A percentile compares a stretch with the other conserved stretches of the same genome.
phyloP scores from a whole-genome alignment of 2,797 vertebrate species.

The Pipistrellus nathusii region DNA sequence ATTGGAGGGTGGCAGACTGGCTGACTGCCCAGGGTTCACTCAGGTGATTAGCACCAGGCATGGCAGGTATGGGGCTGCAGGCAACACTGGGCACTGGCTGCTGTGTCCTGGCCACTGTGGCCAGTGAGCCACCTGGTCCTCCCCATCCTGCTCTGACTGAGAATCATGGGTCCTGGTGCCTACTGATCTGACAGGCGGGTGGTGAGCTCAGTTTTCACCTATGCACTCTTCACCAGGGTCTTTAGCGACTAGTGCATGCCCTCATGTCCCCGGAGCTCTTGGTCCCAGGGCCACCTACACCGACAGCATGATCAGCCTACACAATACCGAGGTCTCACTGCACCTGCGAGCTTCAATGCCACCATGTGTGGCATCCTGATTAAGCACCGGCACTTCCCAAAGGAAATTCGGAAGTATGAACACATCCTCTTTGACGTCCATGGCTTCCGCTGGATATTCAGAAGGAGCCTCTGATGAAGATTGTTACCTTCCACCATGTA shows the following conservation, averaged over 20 bases:
- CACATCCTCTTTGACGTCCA: slow-evolving; percentile 89
- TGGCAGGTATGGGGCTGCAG: not conserved
- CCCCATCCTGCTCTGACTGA: not conserved
- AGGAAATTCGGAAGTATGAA: slow-evolving; percentile 87
- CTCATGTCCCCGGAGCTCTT: slow-evolving; percentile 87
- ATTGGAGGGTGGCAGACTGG: not conserved
- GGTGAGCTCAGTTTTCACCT: not conserved
- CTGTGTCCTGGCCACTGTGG: not conserved
- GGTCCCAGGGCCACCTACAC: slow-evolving; percentile 85
- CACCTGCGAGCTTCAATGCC: slow-evolving; percentile 87
- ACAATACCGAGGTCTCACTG: slow-evolving; percentile 86
- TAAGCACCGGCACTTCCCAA: slow-evolving; percentile 88
- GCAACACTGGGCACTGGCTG: not conserved
- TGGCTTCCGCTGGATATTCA: slow-evolving; percentile 88
- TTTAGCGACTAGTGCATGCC: slow-evolving; percentile 53
- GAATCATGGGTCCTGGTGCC: not conserved
- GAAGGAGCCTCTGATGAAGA: slow-evolving; percentile 90
- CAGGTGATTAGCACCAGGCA: not conserved
- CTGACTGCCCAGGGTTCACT: not conserved
- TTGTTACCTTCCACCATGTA: slow-evolving; percentile 88
- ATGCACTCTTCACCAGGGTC: not conserved
- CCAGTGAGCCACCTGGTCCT: not conserved
- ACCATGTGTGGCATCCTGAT: slow-evolving; percentile 86
- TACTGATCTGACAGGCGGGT: not conserved
- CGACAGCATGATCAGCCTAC: slow-evolving; percentile 88